phyloP scores from a whole-genome alignment of 1,140 invertebrate genomes.

The Mylabris phalerata region DNA sequence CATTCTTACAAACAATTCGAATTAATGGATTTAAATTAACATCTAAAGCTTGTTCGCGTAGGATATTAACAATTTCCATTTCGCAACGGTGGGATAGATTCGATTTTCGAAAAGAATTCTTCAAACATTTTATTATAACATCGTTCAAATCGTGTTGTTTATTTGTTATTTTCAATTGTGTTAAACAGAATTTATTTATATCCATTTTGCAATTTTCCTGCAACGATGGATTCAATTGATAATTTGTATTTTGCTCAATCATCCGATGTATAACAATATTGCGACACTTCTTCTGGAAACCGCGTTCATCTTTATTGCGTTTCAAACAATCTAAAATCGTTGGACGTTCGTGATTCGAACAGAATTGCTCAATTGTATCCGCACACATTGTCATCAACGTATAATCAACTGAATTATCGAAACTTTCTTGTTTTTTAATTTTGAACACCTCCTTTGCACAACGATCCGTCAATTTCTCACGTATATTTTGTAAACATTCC shows the following conservation, averaged over 20 bases:
- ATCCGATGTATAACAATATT: slow-evolving; percentile 79
- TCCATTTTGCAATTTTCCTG: slow-evolving; percentile 70
- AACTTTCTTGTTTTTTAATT: slow-evolving; percentile 76
- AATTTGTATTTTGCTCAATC: slow-evolving; percentile 88
- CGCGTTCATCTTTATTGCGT: slow-evolving; percentile 68
- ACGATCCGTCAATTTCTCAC: slow-evolving; percentile 54
- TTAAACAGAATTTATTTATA: slow-evolving; percentile 60
- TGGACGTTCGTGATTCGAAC: slow-evolving; percentile 59
- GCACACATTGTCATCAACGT: slow-evolving; percentile 75
- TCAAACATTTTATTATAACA: slow-evolving; percentile 61
- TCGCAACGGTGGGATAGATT: slow-evolving; percentile 70
- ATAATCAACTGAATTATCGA: slow-evolving; percentile 80
- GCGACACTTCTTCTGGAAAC: slow-evolving; percentile 82
- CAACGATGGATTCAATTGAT: slow-evolving; percentile 83
- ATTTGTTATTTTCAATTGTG: slow-evolving; percentile 27
- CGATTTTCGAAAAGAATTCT: slow-evolving; percentile 67
- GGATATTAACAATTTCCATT: slow-evolving; percentile 69
- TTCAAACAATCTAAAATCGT: slow-evolving; percentile 68
- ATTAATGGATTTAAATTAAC: slow-evolving; percentile 80
- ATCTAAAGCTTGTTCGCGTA: slow-evolving; percentile 81
- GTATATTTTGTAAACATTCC: slow-evolving; percentile 75
- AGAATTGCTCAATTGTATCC: slow-evolving; percentile 76
- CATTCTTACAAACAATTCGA: slow-evolving; percentile 66
- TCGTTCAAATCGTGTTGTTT: slow-evolving; percentile 47
- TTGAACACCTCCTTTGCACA: slow-evolving; percentile 81